Evolutionary conservation across 2,113 vertebrate species (phyloP), one percentile per base, ranked within the genome.

Genomic region (Oryzias woworae): DNA sequence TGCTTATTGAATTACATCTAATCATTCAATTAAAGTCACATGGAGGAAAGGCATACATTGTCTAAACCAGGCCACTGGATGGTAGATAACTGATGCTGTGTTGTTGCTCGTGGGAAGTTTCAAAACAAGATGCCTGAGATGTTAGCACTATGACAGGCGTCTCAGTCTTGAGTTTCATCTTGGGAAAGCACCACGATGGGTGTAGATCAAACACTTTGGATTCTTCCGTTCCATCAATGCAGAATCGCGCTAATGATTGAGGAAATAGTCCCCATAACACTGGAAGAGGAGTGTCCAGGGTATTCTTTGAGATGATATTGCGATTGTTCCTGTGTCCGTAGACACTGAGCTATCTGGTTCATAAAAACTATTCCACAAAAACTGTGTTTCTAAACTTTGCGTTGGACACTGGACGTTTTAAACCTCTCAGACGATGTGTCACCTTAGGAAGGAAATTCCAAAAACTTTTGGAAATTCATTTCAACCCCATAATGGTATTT

Each of bases 11-110:
- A 89, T 92, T 92, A 92, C 66, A 61, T 60, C 77, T 90, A 91
- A 90, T 90, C 86, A 79, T 45, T 87, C 90, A 91, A 92, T 92
- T 92, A 89, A 84, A 90, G 87, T 92, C 91, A 92, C 91, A 92
- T 90, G 90, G 86, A 90, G 69, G 47, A 71, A 75, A 71, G 73
- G 69, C 69, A 77, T 69, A 79, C 77, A 75, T 76, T 66, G 82
- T 79, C 82, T 67, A 60, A 54, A 56, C 66, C 36, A 36, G 44
- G 67, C 66, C 69, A 72, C 81, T 73, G 81, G 66, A 67, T 51
- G 54, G 41, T 59, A 41, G 66, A 89, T 87, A 85, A 91, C 78
- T 57, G 73, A 0, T 4, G 36, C 80, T 84, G 78, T 89, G 84
- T 89, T 89, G 77, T 86, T 60, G 62, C 64, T 77, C 84, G 63